phyloP scores from a whole-genome alignment of 64 coral and sea anemone species.

The Montipora cactus region DNA sequence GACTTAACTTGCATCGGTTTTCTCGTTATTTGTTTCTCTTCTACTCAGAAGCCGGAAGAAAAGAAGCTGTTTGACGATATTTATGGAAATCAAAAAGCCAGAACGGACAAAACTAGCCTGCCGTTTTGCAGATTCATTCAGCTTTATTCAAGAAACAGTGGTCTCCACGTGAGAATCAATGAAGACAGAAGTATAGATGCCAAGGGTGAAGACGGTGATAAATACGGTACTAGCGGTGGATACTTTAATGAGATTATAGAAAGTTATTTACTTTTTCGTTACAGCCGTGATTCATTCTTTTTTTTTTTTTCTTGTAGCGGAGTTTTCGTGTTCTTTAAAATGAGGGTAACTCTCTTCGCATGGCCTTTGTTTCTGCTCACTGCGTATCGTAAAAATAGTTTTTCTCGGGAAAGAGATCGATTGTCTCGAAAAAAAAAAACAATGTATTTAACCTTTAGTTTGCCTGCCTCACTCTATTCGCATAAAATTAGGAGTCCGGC shows the following conservation, averaged over 20 bases:
- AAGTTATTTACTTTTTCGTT: background rate
- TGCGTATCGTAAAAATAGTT: background rate
- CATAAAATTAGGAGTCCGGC: background rate
- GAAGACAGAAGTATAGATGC: slow-evolving; percentile 83
- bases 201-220: slow-evolving; percentile 83
- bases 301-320: background rate
- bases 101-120: slow-evolving; percentile 50
- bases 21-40: background rate
- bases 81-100: slow-evolving; percentile 28
- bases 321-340: too few relatives aligned
- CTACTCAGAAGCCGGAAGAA: slow-evolving; percentile 38
- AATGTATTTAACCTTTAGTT: background rate
- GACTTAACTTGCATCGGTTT: background rate
- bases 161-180: slow-evolving; percentile 76
- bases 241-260: slow-evolving; percentile 19
- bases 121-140: slow-evolving; percentile 87
- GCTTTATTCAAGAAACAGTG: slow-evolving; percentile 93
- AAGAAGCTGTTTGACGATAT: slow-evolving; percentile 52
- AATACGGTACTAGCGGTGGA: slow-evolving; percentile 80
- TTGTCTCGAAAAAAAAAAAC: background rate
- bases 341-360: background rate
- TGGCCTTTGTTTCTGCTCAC: background rate
- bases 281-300: background rate
- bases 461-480: background rate
- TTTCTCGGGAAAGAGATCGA: background rate